These are phyloP conservation scores for Anolis apletophallus DNA, from an alignment of 2,797 vertebrate genomes.

Conservation along the genomic window DNA sequence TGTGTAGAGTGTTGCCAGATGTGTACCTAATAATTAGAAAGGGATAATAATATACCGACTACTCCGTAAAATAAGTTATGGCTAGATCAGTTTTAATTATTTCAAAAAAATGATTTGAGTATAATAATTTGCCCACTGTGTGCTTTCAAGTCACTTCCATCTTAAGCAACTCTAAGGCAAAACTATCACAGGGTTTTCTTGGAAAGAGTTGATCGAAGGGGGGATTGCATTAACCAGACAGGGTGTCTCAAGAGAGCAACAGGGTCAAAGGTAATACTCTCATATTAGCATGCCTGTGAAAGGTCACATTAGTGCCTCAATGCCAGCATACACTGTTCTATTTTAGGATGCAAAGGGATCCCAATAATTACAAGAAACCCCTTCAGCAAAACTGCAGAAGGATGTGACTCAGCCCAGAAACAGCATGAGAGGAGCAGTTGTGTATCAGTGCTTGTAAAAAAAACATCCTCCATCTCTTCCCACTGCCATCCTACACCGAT, in stretches of 20 bases:
- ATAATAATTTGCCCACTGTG: too few species aligned
- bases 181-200: too few species aligned
- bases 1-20: too few species aligned
- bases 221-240: neutral
- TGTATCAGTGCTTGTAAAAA: neutral
- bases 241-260: neutral
- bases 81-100: too few species aligned
- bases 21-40: too few species aligned
- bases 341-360: constrained; percentile 10
- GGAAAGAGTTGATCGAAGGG: too few species aligned
- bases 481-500: constrained; percentile 8
- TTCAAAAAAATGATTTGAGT: too few species aligned
- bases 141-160: too few species aligned
- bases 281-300: neutral
- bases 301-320: neutral
- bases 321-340: neutral
- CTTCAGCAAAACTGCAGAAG: neutral
- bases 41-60: too few species aligned
- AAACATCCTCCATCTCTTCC: neutral
- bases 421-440: neutral
- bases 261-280: neutral
- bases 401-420: neutral
- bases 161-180: too few species aligned
- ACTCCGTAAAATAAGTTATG: too few species aligned
- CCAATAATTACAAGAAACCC: constrained; percentile 22